Conservation (phyloP, 2,888 invertebrate genomes). For the Meta bourneti region DNA sequence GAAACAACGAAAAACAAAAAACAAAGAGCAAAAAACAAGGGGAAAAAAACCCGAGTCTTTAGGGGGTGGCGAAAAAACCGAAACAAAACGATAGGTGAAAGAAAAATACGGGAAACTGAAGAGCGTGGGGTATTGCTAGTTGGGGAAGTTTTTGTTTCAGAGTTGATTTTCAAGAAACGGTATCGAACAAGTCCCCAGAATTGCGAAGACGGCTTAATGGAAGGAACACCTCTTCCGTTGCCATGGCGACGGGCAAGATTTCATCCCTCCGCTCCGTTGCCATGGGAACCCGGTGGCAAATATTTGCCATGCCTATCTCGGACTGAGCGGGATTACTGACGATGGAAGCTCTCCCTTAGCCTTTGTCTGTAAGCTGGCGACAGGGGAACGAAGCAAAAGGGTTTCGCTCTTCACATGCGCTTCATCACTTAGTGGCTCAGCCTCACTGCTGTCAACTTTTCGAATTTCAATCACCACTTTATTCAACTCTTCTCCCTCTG, state of each 20-base stretch:
- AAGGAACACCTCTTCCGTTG: constrained; percentile 71
- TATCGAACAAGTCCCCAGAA: constrained; percentile 69
- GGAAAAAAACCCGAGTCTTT: not conserved
- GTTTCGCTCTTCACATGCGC: constrained; percentile 64
- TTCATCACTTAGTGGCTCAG: constrained; percentile 75
- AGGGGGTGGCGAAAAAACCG: not conserved
- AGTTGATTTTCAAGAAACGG: constrained; percentile 72
- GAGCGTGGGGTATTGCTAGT: constrained; percentile 13
- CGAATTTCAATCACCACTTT: constrained; percentile 76
- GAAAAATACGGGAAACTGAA: constrained; percentile 12
- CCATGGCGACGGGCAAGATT: constrained; percentile 71
- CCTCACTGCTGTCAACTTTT: constrained; percentile 72
- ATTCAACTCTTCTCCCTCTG: constrained; percentile 63
- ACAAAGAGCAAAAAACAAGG: not conserved
- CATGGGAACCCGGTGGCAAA: constrained; percentile 70
- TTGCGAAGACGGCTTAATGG: constrained; percentile 72
- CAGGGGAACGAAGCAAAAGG: constrained; percentile 62
- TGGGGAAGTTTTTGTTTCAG: constrained; percentile 73
- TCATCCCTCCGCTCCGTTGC: constrained; percentile 75
- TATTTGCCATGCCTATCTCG: constrained; percentile 77
- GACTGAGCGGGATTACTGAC: constrained; percentile 74
- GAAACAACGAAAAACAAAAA: constrained; percentile 2
- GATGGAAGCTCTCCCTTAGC: constrained; percentile 65
- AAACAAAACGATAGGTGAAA: constrained; percentile 46
- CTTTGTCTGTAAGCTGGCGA: constrained; percentile 69